A percentile compares a stretch with the other conserved stretches of the same genome.
phyloP scores from a whole-genome alignment of 1,140 invertebrate genomes.

The Drosophila persimilis region DNA sequence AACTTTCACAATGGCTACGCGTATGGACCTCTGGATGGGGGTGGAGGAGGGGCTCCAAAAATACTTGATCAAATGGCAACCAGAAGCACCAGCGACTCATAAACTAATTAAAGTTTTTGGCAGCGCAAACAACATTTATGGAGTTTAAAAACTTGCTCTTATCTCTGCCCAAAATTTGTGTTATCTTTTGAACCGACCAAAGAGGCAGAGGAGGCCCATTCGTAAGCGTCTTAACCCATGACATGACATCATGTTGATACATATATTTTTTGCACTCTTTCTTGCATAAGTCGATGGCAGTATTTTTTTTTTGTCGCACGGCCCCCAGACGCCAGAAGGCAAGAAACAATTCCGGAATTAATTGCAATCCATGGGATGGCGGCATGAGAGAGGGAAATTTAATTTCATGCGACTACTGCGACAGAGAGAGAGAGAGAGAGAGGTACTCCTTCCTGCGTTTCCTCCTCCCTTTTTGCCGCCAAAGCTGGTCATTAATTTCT shows the following conservation, averaged over 20 bases:
- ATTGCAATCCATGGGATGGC: too few relatives aligned
- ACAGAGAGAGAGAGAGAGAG: too few relatives aligned
- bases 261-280: slow-evolving; percentile 4
- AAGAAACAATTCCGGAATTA: too few relatives aligned
- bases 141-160: slow-evolving; percentile 2
- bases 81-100: too few relatives aligned
- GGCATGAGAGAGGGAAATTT: slow-evolving; percentile 2
- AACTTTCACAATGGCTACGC: slow-evolving; percentile 6
- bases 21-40: background rate
- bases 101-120: too few relatives aligned
- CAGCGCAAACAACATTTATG: background rate
- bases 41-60: too few relatives aligned
- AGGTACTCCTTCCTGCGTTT: slow-evolving; percentile 9
- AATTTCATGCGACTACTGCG: slow-evolving; percentile 8
- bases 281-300: slow-evolving; percentile 16
- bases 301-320: slow-evolving; percentile 4
- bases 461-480: slow-evolving; percentile 8
- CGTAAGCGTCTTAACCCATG: slow-evolving; percentile 6
- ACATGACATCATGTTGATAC: slow-evolving; percentile 35
- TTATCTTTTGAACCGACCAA: slow-evolving; percentile 14
- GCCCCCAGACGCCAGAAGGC: slow-evolving; percentile 18
- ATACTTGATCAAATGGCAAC: too few relatives aligned
- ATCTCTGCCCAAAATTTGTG: slow-evolving; percentile 4
- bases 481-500: slow-evolving; percentile 60
- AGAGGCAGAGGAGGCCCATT: too few relatives aligned